Conservation (phyloP, 2,113 vertebrate genomes). For the Phyllostomus hastatus region DNA sequence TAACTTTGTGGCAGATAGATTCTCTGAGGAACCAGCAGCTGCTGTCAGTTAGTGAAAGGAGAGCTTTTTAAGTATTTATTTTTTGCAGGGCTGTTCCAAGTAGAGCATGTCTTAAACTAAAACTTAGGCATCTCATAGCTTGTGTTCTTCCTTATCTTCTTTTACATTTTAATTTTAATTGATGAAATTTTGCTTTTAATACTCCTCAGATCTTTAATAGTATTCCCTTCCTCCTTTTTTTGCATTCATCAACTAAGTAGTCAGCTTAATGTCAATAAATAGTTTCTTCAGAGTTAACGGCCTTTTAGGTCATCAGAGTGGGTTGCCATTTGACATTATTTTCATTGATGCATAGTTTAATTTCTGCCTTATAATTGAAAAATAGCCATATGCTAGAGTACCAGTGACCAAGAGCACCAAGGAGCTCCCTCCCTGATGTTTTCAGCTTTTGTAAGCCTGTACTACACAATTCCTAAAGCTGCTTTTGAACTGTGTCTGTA, state of each 20-base stretch:
- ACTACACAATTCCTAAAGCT: background rate
- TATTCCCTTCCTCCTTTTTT: background rate
- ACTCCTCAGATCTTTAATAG: slow-evolving; percentile 7
- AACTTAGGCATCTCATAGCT: background rate
- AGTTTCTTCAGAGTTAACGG: background rate
- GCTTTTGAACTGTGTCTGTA: slow-evolving; percentile 34
- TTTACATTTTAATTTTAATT: background rate
- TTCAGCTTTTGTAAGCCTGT: slow-evolving; percentile 30
- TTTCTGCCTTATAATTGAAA: slow-evolving; percentile 42
- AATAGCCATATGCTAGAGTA: slow-evolving; percentile 60
- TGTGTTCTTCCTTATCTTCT: background rate
- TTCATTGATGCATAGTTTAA: slow-evolving; percentile 7
- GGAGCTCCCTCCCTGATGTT: slow-evolving; percentile 22
- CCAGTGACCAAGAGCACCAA: slow-evolving; percentile 42
- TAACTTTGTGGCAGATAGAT: background rate
- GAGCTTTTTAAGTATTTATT: background rate
- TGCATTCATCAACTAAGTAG: background rate
- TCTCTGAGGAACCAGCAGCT: background rate
- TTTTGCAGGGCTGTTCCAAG: background rate
- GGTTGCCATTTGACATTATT: background rate
- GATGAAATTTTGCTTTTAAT: slow-evolving; percentile 24
- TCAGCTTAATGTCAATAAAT: slow-evolving; percentile 40
- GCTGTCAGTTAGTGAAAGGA: background rate
- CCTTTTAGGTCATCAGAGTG: slow-evolving; percentile 8
- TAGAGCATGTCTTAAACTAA: background rate